Base-by-base conservation (phyloP, 2,113 vertebrate genomes). In the Rhegmatorhina hoffmannsi region DNA sequence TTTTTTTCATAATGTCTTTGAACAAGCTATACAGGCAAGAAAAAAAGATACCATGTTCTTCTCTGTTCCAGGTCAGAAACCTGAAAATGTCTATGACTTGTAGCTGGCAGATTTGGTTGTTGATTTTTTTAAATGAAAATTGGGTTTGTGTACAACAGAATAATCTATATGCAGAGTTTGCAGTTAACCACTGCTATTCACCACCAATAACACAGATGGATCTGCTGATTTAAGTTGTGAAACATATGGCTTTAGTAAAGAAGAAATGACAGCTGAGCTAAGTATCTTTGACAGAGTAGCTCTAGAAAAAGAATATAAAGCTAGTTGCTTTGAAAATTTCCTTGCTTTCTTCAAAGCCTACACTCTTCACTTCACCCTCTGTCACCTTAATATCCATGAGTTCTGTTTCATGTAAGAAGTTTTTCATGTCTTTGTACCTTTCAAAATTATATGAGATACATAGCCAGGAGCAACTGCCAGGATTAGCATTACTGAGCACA, bases 321-420 rank as follows among this genome's bases (percentile, higher is more conserved):
- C 93, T 95, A 87, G 88, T 79, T 76, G 72, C 95, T 97, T 96
- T 97, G 96, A 96, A 97, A 97, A 96, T 38, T 94, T 89, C 62
- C 92, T 93, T 93, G 72, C 86, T 94, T 95, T 95, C 95, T 97
- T 97, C 96, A 97, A 97, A 97, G 95, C 90, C 72, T 92, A 93
- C 81, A 84, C 70, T 95, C 88, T 82, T 91, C 89, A 34, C 56
- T 96, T 96, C 88, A 86, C 55, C 79, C 74, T 87, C 91, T 94
- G 86, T 95, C 95, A 95, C 96, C 92, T 96, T 95, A 97, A 96
- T 95, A 94, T 95, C 95, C 84, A 64, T 95, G 95, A 97, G 92
- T 66, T 92, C 92, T 92, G 69, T 94, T 96, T 96, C 90, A 89
- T 94, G 86, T 86, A 79, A 89, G 62, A 94, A 87, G 31, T 93